These are phyloP conservation scores for Scaptomyza montana DNA, from an alignment of 1,140 invertebrate species.

Conservation along the genomic window DNA sequence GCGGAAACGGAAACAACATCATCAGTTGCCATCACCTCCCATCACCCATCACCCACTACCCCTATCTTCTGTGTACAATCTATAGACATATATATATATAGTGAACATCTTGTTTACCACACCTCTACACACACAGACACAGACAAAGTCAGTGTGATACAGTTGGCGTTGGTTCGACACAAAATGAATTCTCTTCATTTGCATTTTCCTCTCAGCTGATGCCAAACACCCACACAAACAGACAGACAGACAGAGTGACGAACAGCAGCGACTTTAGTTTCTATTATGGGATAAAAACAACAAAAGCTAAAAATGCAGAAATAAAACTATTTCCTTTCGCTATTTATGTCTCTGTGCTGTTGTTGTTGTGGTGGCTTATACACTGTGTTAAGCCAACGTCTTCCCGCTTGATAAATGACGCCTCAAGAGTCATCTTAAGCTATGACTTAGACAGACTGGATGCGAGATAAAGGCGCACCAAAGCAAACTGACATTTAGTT, in stretches of 20 bases:
- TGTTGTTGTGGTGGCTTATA: too few relatives aligned
- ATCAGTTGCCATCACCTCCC: slow-evolving; percentile 17
- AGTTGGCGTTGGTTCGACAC: slow-evolving; percentile 31
- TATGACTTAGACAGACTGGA: too few relatives aligned
- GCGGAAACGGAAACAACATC: slow-evolving; percentile 42
- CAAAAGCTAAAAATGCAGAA: slow-evolving; percentile 2
- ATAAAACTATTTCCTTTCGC: slow-evolving; percentile 12
- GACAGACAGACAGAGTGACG: background rate
- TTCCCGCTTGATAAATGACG: slow-evolving; percentile 17
- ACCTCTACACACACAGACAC: too few relatives aligned
- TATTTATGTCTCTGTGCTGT: background rate
- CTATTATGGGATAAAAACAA: background rate
- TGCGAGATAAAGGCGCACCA: background rate
- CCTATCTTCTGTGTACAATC: too few relatives aligned
- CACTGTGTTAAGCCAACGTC: slow-evolving; percentile 4
- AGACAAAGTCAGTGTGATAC: background rate
- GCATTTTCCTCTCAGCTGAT: slow-evolving; percentile 39
- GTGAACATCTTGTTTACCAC: background rate
- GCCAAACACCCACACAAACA: background rate
- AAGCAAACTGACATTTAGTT: background rate
- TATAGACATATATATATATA: too few relatives aligned
- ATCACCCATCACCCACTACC: background rate
- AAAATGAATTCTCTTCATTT: slow-evolving; percentile 62
- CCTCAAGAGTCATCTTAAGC: background rate
- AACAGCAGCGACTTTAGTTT: slow-evolving; percentile 1